Evolutionary conservation across 1,140 invertebrate genomes (phyloP).

Genomic region (Procambarus virginalis): DNA sequence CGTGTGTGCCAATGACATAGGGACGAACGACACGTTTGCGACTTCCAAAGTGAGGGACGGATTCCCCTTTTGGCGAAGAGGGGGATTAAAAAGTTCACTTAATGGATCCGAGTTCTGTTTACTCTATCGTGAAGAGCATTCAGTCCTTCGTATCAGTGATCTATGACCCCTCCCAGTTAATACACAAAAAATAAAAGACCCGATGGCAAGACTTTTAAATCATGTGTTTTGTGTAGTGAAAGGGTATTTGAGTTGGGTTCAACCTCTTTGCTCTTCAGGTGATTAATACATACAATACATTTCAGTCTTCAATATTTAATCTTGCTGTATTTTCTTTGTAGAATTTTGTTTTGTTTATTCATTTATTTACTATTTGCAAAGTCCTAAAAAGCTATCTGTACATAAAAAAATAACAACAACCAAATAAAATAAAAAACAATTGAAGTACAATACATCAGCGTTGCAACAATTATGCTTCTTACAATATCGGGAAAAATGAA

Average conservation of each 20-base stretch:
- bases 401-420: neutral
- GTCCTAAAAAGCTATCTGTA: neutral
- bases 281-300: no score
- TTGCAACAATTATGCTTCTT: constrained; percentile 40
- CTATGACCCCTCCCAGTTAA: neutral
- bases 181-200: neutral
- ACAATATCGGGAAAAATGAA: constrained; percentile 60
- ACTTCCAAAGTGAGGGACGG: no score
- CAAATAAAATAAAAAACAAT: neutral
- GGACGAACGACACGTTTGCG: no score
- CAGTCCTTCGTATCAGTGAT: constrained; percentile 11
- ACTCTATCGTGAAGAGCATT: constrained; percentile 54
- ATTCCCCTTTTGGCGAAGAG: constrained; percentile 12
- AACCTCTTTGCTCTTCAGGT: neutral
- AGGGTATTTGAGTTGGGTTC: neutral
- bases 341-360: no score
- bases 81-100: constrained; percentile 47
- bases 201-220: neutral
- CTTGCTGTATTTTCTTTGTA: no score
- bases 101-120: constrained; percentile 55
- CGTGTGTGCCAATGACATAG: no score
- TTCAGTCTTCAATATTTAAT: no score
- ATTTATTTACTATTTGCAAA: no score
- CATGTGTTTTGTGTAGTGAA: neutral
- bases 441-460: constrained; percentile 40